Evolutionary conservation across 2,797 vertebrate species (phyloP).

Genomic region (Coilia nasus): DNA sequence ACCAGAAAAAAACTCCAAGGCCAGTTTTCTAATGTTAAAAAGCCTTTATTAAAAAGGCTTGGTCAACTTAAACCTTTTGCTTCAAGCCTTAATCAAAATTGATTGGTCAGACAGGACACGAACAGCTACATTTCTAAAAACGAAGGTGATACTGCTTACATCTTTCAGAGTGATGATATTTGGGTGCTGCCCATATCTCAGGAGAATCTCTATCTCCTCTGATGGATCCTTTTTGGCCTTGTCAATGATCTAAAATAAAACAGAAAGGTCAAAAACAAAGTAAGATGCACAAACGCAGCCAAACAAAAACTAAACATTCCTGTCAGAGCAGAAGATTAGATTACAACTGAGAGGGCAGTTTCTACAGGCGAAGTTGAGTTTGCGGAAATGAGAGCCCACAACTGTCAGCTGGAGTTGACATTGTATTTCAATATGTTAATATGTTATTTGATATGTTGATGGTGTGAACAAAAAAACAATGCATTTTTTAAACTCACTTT

Average conservation of each 20-base stretch:
- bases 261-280: neutral
- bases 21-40: too few species aligned
- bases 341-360: neutral
- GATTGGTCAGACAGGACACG: too few species aligned
- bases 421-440: neutral
- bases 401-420: neutral
- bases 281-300: neutral
- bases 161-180: constrained; percentile 96
- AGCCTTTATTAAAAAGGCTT: too few species aligned
- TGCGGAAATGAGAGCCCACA: neutral
- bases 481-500: constrained; percentile 77
- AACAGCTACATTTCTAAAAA: too few species aligned
- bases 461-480: neutral
- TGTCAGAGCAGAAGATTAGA: neutral
- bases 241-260: constrained; percentile 86
- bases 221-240: constrained; percentile 89
- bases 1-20: too few species aligned
- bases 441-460: neutral
- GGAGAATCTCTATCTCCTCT: constrained; percentile 96
- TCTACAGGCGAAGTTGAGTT: neutral
- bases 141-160: constrained; percentile 79
- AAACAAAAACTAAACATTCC: neutral
- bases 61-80: too few species aligned
- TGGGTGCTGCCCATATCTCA: constrained; percentile 94
- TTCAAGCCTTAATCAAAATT: too few species aligned